A percentile compares a stretch with the other conserved stretches of the same genome.
Conservation (phyloP, 2,113 vertebrate genomes). For the Eolophus roseicapilla region DNA sequence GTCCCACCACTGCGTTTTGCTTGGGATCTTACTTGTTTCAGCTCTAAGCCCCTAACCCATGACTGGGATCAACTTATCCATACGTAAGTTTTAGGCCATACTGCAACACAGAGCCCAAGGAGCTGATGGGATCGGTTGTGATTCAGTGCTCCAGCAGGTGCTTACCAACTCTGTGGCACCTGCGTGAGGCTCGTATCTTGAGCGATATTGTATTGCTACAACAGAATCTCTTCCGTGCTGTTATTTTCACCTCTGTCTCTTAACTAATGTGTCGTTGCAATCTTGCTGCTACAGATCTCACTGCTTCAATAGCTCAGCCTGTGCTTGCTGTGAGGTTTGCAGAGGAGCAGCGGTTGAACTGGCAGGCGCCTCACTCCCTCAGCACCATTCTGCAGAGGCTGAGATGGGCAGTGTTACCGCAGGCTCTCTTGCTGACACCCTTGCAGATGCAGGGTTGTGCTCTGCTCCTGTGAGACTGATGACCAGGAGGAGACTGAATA, state of each 20-base stretch:
- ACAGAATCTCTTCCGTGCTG: background rate
- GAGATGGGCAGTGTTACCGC: fast-evolving
- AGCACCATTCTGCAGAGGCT: background rate
- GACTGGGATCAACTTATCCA: background rate
- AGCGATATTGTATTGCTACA: background rate
- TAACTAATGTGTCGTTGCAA: background rate
- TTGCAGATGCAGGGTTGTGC: background rate
- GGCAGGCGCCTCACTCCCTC: background rate
- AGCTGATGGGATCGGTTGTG: background rate
- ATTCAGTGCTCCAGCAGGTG: background rate
- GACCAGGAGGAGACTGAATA: background rate
- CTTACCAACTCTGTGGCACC: background rate
- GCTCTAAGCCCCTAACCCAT: background rate
- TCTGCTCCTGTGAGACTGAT: background rate
- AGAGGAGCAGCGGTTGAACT: background rate
- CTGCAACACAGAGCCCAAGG: background rate
- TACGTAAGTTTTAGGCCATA: fast-evolving
- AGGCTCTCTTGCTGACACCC: background rate
- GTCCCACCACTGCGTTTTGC: background rate
- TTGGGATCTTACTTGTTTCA: background rate
- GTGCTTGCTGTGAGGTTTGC: background rate
- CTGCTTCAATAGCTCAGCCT: background rate
- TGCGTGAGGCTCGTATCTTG: fast-evolving
- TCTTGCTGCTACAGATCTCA: background rate
- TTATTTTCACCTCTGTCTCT: background rate